These are phyloP conservation scores for Orestias chungarensis DNA, from an alignment of 2,797 vertebrate species.

Conservation along the genomic window DNA sequence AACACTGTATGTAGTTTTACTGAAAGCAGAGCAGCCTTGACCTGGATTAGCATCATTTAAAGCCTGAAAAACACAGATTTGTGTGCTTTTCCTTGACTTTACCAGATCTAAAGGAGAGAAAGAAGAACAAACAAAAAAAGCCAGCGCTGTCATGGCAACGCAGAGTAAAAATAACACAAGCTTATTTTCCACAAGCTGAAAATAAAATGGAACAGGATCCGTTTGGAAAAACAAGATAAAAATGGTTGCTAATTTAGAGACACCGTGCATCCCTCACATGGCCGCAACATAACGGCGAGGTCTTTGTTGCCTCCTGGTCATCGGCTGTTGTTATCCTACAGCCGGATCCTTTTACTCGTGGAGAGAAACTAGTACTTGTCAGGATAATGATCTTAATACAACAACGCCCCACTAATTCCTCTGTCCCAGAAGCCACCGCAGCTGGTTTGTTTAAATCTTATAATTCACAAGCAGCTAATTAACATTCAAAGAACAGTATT, in stretches of 20 bases:
- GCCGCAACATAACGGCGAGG: conserved; percentile 10
- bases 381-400: conserved; percentile 84
- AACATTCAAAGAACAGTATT: conserved; percentile 76
- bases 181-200: conserved; percentile 80
- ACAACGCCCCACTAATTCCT: conserved; percentile 82
- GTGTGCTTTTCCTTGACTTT: conserved; percentile 68
- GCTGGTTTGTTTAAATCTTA: conserved; percentile 82
- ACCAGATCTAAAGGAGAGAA: conserved; percentile 41
- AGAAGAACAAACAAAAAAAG: conserved; percentile 41
- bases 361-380: conserved; percentile 77
- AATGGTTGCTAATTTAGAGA: conserved; percentile 79
- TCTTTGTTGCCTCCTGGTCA: conserved; percentile 39
- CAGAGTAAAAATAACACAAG: conserved; percentile 85
- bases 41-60: conserved; percentile 32
- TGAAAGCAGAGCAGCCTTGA: conserved; percentile 20
- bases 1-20: not conserved
- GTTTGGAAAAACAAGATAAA: conserved; percentile 80
- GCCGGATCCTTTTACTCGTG: conserved; percentile 70
- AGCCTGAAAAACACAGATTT: conserved; percentile 35
- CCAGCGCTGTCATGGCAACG: conserved; percentile 83
- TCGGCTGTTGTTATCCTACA: conserved; percentile 43
- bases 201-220: conserved; percentile 81
- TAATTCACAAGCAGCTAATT: conserved; percentile 82
- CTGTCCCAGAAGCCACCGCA: conserved; percentile 78
- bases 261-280: conserved; percentile 31